Base-by-base conservation (phyloP, 2,888 invertebrate species). In the Athetis lepigone region DNA sequence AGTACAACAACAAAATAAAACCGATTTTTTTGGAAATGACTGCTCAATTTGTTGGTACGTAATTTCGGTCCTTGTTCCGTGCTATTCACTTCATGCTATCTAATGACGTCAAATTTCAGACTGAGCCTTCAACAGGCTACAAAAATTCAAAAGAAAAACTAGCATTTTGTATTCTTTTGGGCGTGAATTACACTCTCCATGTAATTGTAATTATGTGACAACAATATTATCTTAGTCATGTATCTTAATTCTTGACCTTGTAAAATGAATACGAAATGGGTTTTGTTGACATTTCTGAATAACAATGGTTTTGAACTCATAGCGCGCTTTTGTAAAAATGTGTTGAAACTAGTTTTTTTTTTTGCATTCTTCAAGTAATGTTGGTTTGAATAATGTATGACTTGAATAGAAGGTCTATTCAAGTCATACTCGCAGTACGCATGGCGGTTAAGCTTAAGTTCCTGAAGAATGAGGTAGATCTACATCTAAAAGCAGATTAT, bases 181-280 rank as follows among this genome's bases (percentile, higher is more conserved):
- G 57, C 13, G 47, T 2, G 8, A 36, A 11, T 36, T 19, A 23
- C 33, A 33, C 27, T 23, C 7, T 61, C 7, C 21, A n/a, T 40
- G 23, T 8, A 33, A 16, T 18, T 61, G 50, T 27, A 27, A 47
- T 59, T 52, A 39, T 16, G 39, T 37, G 65, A 36, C 25, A 21
- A 60, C 46, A 25, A 46, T 36, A 58, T 58, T 66, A 75, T 59
- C 61, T 66, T 29, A 36, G 25, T 45, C 50, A 54, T 57, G 16
- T 16, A 59, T 49, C 63, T 63, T 52, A 59, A 54, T 23, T 21
- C 40, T 49, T 64, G 64, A 64, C 74, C 71, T 51, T 68, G 52
- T n/a, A 18, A 21, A 58, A 58, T 25, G 4, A 58, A 51, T 46
- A 69, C 25, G 42, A 64, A 42, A 42, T 51, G 11, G 25, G 4